Evolutionary conservation across 2,113 vertebrate genomes (phyloP).

Genomic region (Cervus canadensis): DNA sequence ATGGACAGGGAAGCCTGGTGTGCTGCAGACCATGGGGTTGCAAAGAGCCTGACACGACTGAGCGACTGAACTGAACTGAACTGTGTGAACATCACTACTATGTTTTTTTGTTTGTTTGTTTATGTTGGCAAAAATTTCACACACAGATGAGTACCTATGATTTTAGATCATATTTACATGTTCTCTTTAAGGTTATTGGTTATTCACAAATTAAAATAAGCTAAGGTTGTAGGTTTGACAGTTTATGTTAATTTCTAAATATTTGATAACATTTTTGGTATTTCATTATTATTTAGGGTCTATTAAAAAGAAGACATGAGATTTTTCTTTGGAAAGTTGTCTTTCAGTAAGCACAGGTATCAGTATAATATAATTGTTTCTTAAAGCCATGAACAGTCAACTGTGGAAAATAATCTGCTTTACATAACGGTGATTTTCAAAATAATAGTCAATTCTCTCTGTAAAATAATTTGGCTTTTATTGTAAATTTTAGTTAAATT

Average conservation of each 20-base stretch:
- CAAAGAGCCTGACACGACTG: background rate
- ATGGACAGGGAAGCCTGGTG: background rate
- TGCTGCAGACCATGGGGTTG: background rate
- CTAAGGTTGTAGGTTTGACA: background rate
- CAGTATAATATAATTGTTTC: background rate
- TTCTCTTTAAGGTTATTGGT: background rate
- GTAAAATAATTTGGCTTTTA: background rate
- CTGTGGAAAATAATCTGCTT: background rate
- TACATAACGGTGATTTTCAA: background rate
- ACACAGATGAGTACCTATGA: background rate
- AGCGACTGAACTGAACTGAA: background rate
- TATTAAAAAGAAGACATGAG: background rate
- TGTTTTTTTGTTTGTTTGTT: background rate
- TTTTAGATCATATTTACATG: background rate
- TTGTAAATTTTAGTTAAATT: background rate
- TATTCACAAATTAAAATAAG: background rate
- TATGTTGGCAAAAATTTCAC: background rate
- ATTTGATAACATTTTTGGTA: background rate
- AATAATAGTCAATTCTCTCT: background rate
- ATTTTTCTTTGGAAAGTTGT: background rate
- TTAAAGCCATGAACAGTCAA: background rate
- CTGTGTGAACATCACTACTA: background rate
- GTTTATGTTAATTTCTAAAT: background rate
- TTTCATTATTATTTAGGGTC: background rate
- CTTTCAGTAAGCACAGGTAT: background rate